Conservation (phyloP, 2,888 invertebrate genomes). For the Euclidia mi region DNA sequence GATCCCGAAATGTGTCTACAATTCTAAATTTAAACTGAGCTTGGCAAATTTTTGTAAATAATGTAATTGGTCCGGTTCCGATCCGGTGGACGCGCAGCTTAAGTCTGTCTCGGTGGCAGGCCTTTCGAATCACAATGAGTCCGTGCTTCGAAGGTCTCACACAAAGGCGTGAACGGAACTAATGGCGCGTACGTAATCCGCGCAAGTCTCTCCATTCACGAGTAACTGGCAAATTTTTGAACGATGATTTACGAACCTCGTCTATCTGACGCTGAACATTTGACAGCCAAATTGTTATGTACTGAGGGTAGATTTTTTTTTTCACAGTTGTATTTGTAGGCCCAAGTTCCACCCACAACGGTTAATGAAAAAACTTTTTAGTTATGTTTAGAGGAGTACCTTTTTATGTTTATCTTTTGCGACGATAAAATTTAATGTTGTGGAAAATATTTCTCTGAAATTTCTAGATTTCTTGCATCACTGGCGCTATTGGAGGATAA, state of each 20-base stretch:
- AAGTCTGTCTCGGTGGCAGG: slow-evolving; percentile 65
- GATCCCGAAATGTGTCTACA: slow-evolving; percentile 16
- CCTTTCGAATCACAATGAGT: slow-evolving; percentile 76
- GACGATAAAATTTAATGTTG: slow-evolving; percentile 15
- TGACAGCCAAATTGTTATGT: slow-evolving; percentile 52
- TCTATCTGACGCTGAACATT: slow-evolving; percentile 51
- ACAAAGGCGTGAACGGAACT: slow-evolving; percentile 78
- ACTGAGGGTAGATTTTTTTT: slow-evolving; percentile 47
- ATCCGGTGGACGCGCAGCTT: slow-evolving; percentile 62
- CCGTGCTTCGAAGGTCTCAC: slow-evolving; percentile 59
- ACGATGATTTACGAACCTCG: slow-evolving; percentile 64
- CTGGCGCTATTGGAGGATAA: slow-evolving; percentile 31
- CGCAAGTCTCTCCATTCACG: slow-evolving; percentile 78
- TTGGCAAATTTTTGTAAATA: slow-evolving; percentile 38
- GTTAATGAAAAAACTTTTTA: slow-evolving; percentile 44
- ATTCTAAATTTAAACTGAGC: slow-evolving; percentile 39
- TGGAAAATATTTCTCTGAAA: background rate
- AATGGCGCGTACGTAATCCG: slow-evolving; percentile 83
- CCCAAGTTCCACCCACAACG: slow-evolving; percentile 1
- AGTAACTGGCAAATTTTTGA: slow-evolving; percentile 78
- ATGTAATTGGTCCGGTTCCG: slow-evolving; percentile 45
- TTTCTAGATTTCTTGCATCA: slow-evolving; percentile 33
- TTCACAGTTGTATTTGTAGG: slow-evolving; percentile 27
- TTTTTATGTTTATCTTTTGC: slow-evolving; percentile 13
- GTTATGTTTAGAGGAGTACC: slow-evolving; percentile 26